Conservation (phyloP, 2,797 vertebrate species). For the Meriones psammophilus region DNA sequence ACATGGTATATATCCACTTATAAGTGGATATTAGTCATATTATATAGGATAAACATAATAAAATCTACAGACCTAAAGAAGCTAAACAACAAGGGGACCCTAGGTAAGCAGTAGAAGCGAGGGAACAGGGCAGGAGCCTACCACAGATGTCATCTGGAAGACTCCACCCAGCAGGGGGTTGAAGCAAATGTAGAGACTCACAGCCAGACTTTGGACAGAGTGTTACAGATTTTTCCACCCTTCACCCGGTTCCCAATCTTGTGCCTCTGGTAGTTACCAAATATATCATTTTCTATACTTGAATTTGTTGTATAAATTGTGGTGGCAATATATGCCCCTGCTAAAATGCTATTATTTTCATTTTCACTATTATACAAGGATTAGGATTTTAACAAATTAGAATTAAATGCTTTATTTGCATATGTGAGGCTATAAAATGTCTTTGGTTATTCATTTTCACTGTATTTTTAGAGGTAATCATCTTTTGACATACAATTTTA, state of each 20-base stretch:
- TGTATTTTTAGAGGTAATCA: constrained; percentile 38
- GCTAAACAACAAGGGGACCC: too few relatives aligned
- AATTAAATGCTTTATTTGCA: neutral
- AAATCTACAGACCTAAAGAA: too few relatives aligned
- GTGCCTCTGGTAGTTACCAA: neutral
- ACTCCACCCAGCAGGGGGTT: too few relatives aligned
- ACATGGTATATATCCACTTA: too few relatives aligned
- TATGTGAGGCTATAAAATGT: constrained; percentile 15
- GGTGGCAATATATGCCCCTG: neutral
- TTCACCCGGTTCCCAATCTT: neutral
- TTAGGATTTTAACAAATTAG: neutral
- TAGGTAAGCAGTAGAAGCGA: too few relatives aligned
- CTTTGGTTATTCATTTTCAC: constrained; percentile 36
- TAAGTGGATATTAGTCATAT: too few relatives aligned
- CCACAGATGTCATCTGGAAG: too few relatives aligned
- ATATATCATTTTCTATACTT: neutral
- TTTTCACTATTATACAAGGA: constrained; percentile 8
- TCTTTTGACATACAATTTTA: constrained; percentile 31
- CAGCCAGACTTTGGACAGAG: too few relatives aligned
- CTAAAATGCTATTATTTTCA: constrained; percentile 14
- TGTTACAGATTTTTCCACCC: neutral
- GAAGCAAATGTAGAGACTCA: too few relatives aligned
- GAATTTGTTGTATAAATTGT: constrained; percentile 33
- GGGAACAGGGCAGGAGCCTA: too few relatives aligned
- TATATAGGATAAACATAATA: too few relatives aligned